A percentile compares a stretch with the other conserved stretches of the same genome.
These are phyloP conservation scores for Schizopygopsis pylzovi DNA, from an alignment of 2,797 vertebrate genomes.

Conservation along the genomic window DNA sequence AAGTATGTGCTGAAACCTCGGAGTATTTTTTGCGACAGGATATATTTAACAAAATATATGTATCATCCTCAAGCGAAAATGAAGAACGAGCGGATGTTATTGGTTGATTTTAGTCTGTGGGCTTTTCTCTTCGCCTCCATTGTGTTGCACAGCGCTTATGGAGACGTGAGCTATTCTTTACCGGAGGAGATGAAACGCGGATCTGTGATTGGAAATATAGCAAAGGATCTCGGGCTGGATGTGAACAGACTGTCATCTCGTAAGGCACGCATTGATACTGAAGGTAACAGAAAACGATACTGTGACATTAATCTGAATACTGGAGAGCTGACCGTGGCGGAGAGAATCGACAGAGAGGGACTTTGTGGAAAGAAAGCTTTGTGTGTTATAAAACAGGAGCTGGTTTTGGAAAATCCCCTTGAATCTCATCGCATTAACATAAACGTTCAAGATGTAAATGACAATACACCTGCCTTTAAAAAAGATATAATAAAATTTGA, in stretches of 20 bases:
- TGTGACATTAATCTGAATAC: conserved; percentile 47
- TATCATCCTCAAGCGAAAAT: not conserved
- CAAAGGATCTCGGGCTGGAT: conserved; percentile 62
- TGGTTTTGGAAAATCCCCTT: conserved; percentile 70
- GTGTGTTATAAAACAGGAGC: conserved; percentile 66
- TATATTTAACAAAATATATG: not conserved
- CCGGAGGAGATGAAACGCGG: conserved; percentile 65
- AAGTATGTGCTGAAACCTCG: not conserved
- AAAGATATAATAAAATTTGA: conserved; percentile 54
- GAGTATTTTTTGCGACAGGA: not conserved
- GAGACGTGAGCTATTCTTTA: conserved; percentile 64
- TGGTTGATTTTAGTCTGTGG: not conserved
- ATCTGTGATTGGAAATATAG: conserved; percentile 66
- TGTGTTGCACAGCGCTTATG: not conserved
- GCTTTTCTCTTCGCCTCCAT: conserved; percentile 27
- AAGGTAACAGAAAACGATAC: conserved; percentile 36
- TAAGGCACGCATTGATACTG: conserved; percentile 62
- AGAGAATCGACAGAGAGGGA: conserved; percentile 73
- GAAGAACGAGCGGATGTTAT: not conserved
- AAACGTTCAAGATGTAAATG: conserved; percentile 72
- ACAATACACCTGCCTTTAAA: conserved; percentile 66
- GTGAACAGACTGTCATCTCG: conserved; percentile 54
- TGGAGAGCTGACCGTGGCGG: conserved; percentile 66
- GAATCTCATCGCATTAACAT: conserved; percentile 66
- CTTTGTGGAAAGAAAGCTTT: conserved; percentile 69